Evolutionary conservation across 1,140 invertebrate genomes (phyloP), one percentile per base, ranked within the genome.

Genomic region (Drosophila athabasca): DNA sequence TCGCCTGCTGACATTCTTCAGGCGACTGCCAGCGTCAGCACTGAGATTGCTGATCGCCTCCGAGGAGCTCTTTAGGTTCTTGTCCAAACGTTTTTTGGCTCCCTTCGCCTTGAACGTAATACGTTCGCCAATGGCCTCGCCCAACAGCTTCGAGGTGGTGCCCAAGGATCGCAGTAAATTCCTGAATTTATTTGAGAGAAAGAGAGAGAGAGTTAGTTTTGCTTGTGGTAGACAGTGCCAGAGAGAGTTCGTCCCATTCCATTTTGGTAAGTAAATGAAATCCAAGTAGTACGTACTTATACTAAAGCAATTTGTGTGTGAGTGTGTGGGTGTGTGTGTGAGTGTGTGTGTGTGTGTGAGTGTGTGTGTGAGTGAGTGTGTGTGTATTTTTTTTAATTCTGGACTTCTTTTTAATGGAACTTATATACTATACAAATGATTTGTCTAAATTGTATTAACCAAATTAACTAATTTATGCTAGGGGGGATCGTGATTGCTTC

Each of bases 61-160:
- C 9, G 76, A 78, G 19, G 90, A 91, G 51, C 69, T 79, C 67
- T 90, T 91, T 2, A 89, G 60, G 68, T 91, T 92, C 64, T 80
- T 90, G 49, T 91, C 91, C 35, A 92, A 62, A 6, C 79, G 84
- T 54, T 90, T 80, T 57, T 84, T 90, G 22, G 89, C 89, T 7
- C 77, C 85, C 50, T 87, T 90, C 0, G 90, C 90, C 61, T 84
- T 90, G 51, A 72, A 62, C 2, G 73, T 77, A 4, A 92, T 76
- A 3, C 91, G 79, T 59, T 92, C 91, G 15, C 82, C 78, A 46
- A 92, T 92, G 13, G 91, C 77, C 71, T 92, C 90, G 35, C 85
- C 82, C 26, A 92, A 62, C 19, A 87, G 61, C 54, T 92, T 91
- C 2, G 91, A 92, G 2, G 91, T 92, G 39, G 55, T 79, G 44